These are phyloP conservation scores for Pangasianodon gigas DNA, from an alignment of 2,113 vertebrate genomes.

Conservation along the genomic window DNA sequence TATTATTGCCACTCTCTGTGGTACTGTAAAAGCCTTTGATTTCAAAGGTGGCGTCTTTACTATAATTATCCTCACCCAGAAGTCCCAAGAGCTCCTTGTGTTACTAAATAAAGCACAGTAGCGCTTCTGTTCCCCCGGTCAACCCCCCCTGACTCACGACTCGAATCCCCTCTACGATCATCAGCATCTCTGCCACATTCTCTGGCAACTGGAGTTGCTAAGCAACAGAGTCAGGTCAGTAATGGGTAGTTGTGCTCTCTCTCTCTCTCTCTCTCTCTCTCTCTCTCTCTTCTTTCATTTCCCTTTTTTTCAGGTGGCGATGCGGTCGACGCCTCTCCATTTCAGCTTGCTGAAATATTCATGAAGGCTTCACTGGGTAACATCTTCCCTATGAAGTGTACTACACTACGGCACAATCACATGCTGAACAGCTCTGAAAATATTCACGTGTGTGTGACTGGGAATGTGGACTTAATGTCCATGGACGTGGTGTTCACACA, in stretches of 20 bases:
- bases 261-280: neutral
- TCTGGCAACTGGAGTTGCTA: constrained; percentile 60
- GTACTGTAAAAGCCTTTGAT: neutral
- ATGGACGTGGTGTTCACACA: neutral
- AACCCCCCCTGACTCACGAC: constrained; percentile 41
- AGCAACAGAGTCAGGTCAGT: constrained; percentile 63
- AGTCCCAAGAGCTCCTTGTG: constrained; percentile 23
- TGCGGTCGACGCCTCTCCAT: constrained; percentile 47
- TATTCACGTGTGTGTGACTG: neutral
- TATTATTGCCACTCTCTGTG: too few relatives aligned
- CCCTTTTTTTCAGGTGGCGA: constrained; percentile 31
- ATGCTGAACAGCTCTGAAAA: neutral
- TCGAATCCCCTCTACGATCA: constrained; percentile 30
- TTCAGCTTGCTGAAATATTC: constrained; percentile 62
- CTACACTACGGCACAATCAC: neutral
- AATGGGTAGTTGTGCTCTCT: constrained; percentile 36
- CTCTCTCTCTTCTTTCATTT: constrained; percentile 25
- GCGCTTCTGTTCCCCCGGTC: neutral
- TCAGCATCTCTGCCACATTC: constrained; percentile 48
- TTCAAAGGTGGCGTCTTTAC: neutral
- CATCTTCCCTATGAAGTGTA: neutral
- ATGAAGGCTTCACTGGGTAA: constrained; percentile 34
- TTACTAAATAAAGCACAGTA: constrained; percentile 37
- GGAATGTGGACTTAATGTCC: neutral
- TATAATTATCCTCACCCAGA: constrained; percentile 27